A percentile compares a stretch with the other conserved stretches of the same genome.
These are phyloP conservation scores for Epicampocera succincta DNA, from an alignment of 2,888 invertebrate species.

Conservation along the genomic window DNA sequence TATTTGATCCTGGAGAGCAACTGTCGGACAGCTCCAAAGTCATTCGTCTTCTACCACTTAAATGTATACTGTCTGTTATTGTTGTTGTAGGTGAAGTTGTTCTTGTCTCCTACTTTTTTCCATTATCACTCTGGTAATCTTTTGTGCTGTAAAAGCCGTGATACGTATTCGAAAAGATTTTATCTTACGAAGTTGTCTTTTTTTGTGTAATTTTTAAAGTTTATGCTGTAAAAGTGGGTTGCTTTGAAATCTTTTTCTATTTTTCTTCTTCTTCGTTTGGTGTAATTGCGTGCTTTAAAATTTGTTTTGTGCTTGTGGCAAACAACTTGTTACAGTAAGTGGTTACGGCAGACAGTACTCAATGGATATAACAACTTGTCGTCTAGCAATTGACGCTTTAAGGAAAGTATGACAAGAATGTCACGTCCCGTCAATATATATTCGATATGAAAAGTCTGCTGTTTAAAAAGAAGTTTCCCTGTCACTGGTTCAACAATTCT, in stretches of 20 bases:
- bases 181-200: conserved; percentile 24
- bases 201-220: conserved; percentile 1
- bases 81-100: neutral
- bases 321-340: conserved; percentile 22
- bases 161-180: conserved; percentile 40
- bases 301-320: neutral
- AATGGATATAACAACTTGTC: neutral
- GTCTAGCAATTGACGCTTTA: no score
- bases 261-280: no score
- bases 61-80: no score
- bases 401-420: no score
- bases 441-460: no score
- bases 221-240: conserved; percentile 35
- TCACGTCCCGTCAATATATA: no score
- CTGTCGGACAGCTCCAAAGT: no score
- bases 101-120: neutral
- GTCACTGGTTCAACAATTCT: no score
- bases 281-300: conserved; percentile 34
- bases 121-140: neutral
- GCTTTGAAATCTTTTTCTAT: conserved; percentile 6
- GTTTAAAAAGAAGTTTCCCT: no score
- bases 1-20: no score
- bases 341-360: neutral
- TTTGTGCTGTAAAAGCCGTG: conserved; percentile 17
- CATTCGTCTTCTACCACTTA: no score